A percentile compares a stretch with the other conserved stretches of the same genome.
Conservation (phyloP, 2,888 invertebrate genomes). For the Aleiodes alternator region DNA sequence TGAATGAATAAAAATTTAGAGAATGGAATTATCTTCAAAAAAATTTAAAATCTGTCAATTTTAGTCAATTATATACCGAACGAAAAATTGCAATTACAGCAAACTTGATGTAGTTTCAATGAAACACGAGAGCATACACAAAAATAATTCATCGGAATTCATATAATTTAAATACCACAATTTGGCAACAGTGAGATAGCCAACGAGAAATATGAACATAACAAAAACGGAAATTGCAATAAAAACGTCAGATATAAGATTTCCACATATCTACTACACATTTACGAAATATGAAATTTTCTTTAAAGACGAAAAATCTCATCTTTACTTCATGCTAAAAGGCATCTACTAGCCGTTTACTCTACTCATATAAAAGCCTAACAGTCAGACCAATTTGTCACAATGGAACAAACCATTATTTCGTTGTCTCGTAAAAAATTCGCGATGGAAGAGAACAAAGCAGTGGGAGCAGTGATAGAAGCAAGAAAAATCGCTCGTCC, state of each 20-base stretch:
- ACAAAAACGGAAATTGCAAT: slow-evolving; percentile 38
- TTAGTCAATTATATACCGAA: no score
- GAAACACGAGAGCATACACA: background rate
- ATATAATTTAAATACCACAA: slow-evolving; percentile 40
- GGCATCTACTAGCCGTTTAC: slow-evolving; percentile 1
- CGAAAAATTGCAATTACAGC: no score
- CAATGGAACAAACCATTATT: slow-evolving; percentile 53
- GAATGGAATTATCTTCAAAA: no score
- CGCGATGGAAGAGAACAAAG: slow-evolving; percentile 45
- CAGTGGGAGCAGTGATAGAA: slow-evolving; percentile 33
- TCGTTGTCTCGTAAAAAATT: slow-evolving; percentile 54
- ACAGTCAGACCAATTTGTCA: slow-evolving; percentile 55
- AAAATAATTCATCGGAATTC: slow-evolving; percentile 5
- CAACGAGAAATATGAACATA: slow-evolving; percentile 34
- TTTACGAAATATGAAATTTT: slow-evolving; percentile 38
- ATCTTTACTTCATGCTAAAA: slow-evolving; percentile 43
- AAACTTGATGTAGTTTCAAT: background rate
- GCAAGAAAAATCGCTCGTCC: slow-evolving; percentile 49
- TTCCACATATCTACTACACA: slow-evolving; percentile 38
- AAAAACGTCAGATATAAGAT: slow-evolving; percentile 47
- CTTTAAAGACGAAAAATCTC: slow-evolving; percentile 39
- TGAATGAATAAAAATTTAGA: no score
- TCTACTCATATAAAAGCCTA: slow-evolving; percentile 42
- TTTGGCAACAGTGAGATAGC: slow-evolving; percentile 39
- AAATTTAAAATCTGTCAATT: no score